Conservation (phyloP, 2,113 vertebrate species). For the Barbus barbus region DNA sequence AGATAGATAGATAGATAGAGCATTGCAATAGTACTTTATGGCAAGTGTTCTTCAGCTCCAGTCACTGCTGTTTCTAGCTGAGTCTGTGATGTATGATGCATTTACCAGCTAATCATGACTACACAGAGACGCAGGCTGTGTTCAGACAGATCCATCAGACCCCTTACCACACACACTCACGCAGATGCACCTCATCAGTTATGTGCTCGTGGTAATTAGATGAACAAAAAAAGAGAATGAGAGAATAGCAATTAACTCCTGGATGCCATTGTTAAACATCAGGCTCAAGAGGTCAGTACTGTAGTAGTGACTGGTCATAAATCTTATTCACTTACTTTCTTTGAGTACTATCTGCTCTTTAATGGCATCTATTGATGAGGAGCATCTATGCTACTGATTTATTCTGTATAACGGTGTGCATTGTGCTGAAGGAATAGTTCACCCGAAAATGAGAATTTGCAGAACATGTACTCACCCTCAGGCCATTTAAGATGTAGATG, state of each 20-base stretch:
- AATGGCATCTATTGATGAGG: neutral
- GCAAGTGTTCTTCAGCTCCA: constrained; percentile 13
- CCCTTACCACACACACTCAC: constrained; percentile 5
- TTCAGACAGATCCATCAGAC: constrained; percentile 17
- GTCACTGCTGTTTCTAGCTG: constrained; percentile 43
- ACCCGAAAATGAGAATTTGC: neutral
- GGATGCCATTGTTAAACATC: constrained; percentile 15
- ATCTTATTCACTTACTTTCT: constrained; percentile 16
- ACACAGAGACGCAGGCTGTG: neutral
- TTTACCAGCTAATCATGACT: constrained; percentile 30
- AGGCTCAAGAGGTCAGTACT: neutral
- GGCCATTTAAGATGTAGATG: neutral
- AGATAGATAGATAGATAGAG: too few relatives aligned
- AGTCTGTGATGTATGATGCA: constrained; percentile 28
- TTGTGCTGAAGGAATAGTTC: neutral
- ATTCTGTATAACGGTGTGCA: too few relatives aligned
- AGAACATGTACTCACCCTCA: neutral
- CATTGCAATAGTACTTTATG: constrained; percentile 4
- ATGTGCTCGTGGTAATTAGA: constrained; percentile 21
- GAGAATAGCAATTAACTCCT: constrained; percentile 18
- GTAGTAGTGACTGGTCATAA: neutral
- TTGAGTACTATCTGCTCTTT: neutral
- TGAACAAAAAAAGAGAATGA: neutral
- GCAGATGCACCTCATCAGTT: constrained; percentile 29
- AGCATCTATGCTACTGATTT: neutral